Evolutionary conservation across 2,797 vertebrate species (phyloP), one percentile per base, ranked within the genome.

Genomic region (Hippocampus kuda): DNA sequence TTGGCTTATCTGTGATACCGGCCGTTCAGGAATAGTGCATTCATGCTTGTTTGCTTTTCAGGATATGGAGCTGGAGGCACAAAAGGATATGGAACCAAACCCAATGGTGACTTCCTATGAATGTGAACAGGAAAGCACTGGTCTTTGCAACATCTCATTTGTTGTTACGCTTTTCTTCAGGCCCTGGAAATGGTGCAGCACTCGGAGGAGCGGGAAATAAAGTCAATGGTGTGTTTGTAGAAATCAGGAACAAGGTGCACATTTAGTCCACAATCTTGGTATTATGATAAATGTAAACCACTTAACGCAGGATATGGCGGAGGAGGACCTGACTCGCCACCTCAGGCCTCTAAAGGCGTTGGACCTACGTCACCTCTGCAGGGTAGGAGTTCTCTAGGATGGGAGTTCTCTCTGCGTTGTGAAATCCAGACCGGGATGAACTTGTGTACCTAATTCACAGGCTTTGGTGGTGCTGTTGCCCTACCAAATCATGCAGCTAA

Each of bases 401-500:
- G 15, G 48, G 15, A 16, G 74, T 67, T 72, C 63, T 75, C 61
- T 46, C 70, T 1, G 38, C 24, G n/a, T 46, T 44, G 1, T 27
- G 22, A 65, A 7, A 46, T 24, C 42, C 42, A 24, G 41, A 44
- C 61, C 12, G 6, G 42, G 15, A 44, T 26, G 54, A 20, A 67
- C 26, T n/a, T 44, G 3, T 38, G 26, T 30, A 13, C 72, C 26
- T 61, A 74, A 67, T 76, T 75, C 34, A 18, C 74, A 88, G 87
- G 84, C 10, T 82, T 79, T 73, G 75, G 72, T 65, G 79, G 56
- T 53, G 66, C 71, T 75, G 71, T 71, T 71, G 81, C 74, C 69
- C 54, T 77, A 66, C 70, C 72, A 27, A 83, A 82, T 44, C 82
- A 77, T 77, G 79, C 79, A 22, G 51, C 74, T 72, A 78, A 86